Evolutionary conservation across 1,140 invertebrate species (phyloP).

Genomic region (Trissolcus basalis): DNA sequence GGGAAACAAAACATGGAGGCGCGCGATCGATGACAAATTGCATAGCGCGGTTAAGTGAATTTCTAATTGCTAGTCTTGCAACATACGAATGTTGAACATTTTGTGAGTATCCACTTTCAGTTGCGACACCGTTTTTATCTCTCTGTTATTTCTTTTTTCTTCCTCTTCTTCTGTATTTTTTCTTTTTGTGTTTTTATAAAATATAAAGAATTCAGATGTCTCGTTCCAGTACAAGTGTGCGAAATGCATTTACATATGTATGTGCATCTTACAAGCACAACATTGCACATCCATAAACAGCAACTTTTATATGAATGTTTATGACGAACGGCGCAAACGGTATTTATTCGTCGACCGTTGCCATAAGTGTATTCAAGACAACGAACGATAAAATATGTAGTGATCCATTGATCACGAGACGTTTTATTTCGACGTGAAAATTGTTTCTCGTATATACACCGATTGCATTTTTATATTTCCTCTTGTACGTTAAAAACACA

Average conservation of each 20-base stretch:
- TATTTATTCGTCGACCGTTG: slow-evolving; percentile 22
- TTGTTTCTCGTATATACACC: too few relatives aligned
- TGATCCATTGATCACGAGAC: too few relatives aligned
- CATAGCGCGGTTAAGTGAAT: slow-evolving; percentile 24
- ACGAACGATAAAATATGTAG: too few relatives aligned
- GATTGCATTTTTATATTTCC: too few relatives aligned
- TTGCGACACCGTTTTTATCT: slow-evolving; percentile 5
- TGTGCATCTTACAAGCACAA: slow-evolving; percentile 16
- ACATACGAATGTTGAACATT: slow-evolving; percentile 28
- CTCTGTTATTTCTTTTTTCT: too few relatives aligned
- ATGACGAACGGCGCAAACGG: slow-evolving; percentile 13
- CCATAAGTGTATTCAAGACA: slow-evolving; percentile 35
- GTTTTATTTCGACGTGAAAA: too few relatives aligned
- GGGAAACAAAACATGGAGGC: neutral
- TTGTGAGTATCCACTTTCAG: slow-evolving; percentile 19
- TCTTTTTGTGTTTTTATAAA: slow-evolving; percentile 1
- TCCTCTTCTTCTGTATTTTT: neutral
- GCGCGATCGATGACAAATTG: slow-evolving; percentile 14
- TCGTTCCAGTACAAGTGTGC: neutral
- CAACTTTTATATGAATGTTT: slow-evolving; percentile 29
- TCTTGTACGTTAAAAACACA: too few relatives aligned
- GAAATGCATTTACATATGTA: slow-evolving; percentile 18
- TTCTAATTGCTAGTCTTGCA: slow-evolving; percentile 39
- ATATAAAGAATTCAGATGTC: slow-evolving; percentile 24
- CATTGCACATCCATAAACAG: slow-evolving; percentile 1